A percentile compares a stretch with the other conserved stretches of the same genome.
These are phyloP conservation scores for Holacanthus passer DNA, from an alignment of 2,113 vertebrate species.

Conservation along the genomic window DNA sequence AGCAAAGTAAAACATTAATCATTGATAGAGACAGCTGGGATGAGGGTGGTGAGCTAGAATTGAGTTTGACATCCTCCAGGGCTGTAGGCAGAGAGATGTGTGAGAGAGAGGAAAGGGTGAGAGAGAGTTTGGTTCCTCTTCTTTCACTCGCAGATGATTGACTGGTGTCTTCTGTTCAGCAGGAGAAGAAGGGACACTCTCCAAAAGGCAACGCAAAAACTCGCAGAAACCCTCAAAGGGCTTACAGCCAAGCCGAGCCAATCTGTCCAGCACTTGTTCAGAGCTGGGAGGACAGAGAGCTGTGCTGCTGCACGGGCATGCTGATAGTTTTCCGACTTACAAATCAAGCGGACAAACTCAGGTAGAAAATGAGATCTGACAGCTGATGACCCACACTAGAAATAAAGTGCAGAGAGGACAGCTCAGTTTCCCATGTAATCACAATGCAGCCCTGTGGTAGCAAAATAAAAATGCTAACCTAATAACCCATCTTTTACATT, in stretches of 20 bases:
- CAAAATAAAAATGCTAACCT: conserved; percentile 17
- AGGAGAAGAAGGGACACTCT: conserved; percentile 28
- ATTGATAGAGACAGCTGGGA: conserved; percentile 74
- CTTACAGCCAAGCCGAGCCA: conserved; percentile 53
- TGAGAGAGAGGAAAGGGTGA: conserved; percentile 37
- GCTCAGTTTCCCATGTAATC: neutral
- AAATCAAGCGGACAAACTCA: conserved; percentile 24
- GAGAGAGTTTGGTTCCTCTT: conserved; percentile 33
- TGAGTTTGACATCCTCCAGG: conserved; percentile 55
- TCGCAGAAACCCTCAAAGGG: conserved; percentile 41
- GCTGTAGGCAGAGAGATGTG: conserved; percentile 53
- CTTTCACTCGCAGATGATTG: conserved; percentile 57
- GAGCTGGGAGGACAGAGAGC: conserved; percentile 28
- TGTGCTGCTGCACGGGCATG: conserved; percentile 7
- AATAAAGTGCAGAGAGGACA: conserved; percentile 6
- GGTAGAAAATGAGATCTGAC: conserved; percentile 4
- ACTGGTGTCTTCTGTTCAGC: conserved; percentile 48
- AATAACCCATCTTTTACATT: neutral
- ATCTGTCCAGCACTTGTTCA: conserved; percentile 47
- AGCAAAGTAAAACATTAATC: conserved; percentile 67
- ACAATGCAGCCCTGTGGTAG: neutral
- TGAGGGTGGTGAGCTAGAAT: conserved; percentile 52
- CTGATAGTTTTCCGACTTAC: conserved; percentile 17
- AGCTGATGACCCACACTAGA: neutral
- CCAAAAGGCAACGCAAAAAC: conserved; percentile 50